Evolutionary conservation across 2,888 invertebrate species (phyloP).

Genomic region (Molorchus minor): DNA sequence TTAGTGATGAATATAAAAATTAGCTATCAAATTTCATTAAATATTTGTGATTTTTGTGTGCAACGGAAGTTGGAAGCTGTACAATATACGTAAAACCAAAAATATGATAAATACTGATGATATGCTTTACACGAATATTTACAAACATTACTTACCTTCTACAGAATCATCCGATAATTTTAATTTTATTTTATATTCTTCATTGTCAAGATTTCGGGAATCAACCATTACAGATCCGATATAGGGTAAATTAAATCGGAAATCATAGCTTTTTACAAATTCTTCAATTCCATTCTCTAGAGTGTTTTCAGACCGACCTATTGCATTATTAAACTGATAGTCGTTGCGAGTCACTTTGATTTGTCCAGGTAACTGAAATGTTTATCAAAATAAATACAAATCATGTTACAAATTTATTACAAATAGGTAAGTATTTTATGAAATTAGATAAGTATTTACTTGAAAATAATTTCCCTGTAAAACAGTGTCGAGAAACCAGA

Average conservation of each 20-base stretch:
- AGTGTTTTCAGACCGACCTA: conserved; percentile 65
- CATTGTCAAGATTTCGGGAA: conserved; percentile 78
- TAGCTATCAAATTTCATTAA: no score
- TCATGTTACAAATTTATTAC: conserved; percentile 1
- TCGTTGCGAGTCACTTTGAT: conserved; percentile 71
- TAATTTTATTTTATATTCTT: no score
- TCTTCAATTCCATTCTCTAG: conserved; percentile 75
- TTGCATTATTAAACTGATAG: conserved; percentile 69
- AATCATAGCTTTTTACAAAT: conserved; percentile 79
- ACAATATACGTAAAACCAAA: no score
- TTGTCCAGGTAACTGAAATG: conserved; percentile 41
- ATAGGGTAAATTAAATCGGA: conserved; percentile 78
- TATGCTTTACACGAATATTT: no score
- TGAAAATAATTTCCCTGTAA: conserved; percentile 75
- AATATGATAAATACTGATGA: no score
- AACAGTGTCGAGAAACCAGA: conserved; percentile 73
- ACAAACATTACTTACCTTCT: no score
- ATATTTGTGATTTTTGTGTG: no score
- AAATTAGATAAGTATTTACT: conserved; percentile 33
- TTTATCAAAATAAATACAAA: neutral
- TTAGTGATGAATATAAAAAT: no score
- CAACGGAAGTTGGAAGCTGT: no score
- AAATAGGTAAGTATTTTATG: neutral
- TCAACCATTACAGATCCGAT: conserved; percentile 78
- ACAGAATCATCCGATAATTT: no score